Conservation (phyloP, 1,140 invertebrate species). For the Scaptomyza graminum region DNA sequence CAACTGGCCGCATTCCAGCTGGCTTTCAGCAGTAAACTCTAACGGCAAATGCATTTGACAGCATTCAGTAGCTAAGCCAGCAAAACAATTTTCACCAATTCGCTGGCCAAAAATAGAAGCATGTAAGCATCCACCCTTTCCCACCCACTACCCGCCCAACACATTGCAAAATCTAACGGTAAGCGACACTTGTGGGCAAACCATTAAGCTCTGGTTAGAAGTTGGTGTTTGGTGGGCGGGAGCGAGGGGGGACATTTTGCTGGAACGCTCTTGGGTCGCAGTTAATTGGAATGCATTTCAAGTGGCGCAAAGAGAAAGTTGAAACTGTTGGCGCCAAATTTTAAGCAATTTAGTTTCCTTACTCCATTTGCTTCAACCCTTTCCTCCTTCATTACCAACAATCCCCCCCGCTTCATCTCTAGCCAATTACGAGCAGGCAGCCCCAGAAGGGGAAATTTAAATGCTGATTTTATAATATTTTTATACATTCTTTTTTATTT, state of each 20-base stretch:
- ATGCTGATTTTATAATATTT: constrained; percentile 22
- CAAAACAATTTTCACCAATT: constrained; percentile 71
- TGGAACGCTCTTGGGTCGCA: constrained; percentile 41
- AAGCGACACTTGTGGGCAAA: constrained; percentile 67
- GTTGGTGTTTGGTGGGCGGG: not conserved
- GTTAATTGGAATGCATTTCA: constrained; percentile 78
- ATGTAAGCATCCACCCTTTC: not conserved
- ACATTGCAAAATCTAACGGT: constrained; percentile 36
- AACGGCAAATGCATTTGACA: constrained; percentile 68
- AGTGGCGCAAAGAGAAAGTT: constrained; percentile 40
- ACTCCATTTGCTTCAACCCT: constrained; percentile 33
- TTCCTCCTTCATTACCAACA: not conserved
- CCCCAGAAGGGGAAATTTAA: not conserved
- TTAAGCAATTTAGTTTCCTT: constrained; percentile 52
- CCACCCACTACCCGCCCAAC: not conserved
- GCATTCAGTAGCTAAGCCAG: constrained; percentile 50
- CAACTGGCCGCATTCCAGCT: constrained; percentile 66
- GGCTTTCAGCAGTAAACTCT: constrained; percentile 30
- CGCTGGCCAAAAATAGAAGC: too few relatives aligned
- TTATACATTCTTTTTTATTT: constrained; percentile 38
- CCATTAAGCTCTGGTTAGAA: constrained; percentile 49
- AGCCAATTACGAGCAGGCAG: constrained; percentile 21
- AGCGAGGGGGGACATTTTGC: not conserved
- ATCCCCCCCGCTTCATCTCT: constrained; percentile 25
- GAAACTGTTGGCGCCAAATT: constrained; percentile 53